Evolutionary conservation across 2,113 vertebrate genomes (phyloP).

Genomic region (Nerophis ophidion): DNA sequence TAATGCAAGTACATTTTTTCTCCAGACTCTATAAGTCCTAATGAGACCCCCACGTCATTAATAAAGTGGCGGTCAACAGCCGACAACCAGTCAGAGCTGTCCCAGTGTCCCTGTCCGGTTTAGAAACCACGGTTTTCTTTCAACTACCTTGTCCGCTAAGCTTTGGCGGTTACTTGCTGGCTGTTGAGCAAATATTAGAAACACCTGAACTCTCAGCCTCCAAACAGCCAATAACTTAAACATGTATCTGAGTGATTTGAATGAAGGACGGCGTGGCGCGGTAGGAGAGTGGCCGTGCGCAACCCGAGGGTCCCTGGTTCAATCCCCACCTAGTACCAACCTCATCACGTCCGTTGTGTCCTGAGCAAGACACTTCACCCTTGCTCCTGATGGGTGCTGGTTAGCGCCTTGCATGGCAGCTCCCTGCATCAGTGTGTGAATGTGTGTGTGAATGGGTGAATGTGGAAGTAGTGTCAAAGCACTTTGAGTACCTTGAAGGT

Average conservation of each 20-base stretch:
- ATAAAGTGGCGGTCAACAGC: conserved; percentile 52
- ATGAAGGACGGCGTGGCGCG: no score
- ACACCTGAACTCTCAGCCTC: neutral
- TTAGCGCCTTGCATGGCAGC: no score
- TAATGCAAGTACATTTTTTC: conserved; percentile 50
- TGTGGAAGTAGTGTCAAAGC: no score
- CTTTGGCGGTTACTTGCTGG: neutral
- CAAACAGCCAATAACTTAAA: neutral
- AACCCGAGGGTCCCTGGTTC: no score
- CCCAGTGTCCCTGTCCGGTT: neutral
- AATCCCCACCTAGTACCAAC: no score
- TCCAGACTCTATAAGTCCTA: conserved; percentile 35
- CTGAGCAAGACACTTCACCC: no score
- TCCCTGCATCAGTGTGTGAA: no score
- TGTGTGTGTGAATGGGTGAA: no score
- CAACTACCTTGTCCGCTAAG: neutral
- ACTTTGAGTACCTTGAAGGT: no score
- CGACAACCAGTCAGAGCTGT: conserved; percentile 38
- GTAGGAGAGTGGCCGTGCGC: no score
- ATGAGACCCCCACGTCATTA: conserved; percentile 57
- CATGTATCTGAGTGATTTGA: neutral
- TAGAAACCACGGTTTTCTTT: neutral
- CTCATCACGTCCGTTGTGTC: no score
- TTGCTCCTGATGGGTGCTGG: no score
- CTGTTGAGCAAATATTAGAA: neutral